Evolutionary conservation across 1,140 invertebrate genomes (phyloP).

Genomic region (Atopsyche davidsoni): DNA sequence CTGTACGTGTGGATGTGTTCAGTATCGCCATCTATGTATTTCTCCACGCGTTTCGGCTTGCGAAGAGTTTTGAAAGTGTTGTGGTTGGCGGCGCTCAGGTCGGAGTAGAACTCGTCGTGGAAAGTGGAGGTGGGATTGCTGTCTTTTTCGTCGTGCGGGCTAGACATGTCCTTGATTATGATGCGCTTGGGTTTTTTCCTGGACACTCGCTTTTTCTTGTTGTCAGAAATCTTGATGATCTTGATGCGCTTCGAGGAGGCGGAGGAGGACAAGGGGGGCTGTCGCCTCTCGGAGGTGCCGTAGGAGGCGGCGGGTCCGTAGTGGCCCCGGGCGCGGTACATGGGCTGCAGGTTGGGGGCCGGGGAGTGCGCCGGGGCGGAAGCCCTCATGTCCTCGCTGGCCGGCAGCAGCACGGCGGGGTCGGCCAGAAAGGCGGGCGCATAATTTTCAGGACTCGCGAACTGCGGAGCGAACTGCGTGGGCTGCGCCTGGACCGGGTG

Average conservation of each 20-base stretch:
- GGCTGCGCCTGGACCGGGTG: constrained; percentile 37
- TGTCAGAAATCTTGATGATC: constrained; percentile 40
- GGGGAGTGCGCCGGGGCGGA: constrained; percentile 30
- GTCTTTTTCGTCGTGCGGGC: constrained; percentile 35
- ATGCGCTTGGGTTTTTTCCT: constrained; percentile 38
- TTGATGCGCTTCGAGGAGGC: constrained; percentile 39
- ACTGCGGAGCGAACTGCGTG: constrained; percentile 27
- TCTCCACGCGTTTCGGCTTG: constrained; percentile 46
- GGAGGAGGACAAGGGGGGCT: constrained; percentile 16
- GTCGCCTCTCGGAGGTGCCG: constrained; percentile 34
- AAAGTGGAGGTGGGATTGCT: constrained; percentile 37
- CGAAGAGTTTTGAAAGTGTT: constrained; percentile 42
- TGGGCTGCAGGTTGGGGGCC: constrained; percentile 40
- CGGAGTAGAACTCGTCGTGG: constrained; percentile 47
- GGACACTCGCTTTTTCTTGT: constrained; percentile 36
- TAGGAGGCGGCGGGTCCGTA: constrained; percentile 40
- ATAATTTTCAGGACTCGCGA: neutral
- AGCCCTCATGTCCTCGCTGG: constrained; percentile 35
- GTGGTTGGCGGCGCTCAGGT: constrained; percentile 34
- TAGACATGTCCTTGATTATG: constrained; percentile 31
- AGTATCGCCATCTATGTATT: constrained; percentile 46
- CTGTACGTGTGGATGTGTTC: constrained; percentile 48
- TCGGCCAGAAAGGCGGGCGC: neutral
- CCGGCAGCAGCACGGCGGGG: constrained; percentile 12
- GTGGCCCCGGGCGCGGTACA: constrained; percentile 43